These are phyloP conservation scores for Xestia c-nigrum DNA, from an alignment of 2,888 invertebrate species.

Conservation along the genomic window DNA sequence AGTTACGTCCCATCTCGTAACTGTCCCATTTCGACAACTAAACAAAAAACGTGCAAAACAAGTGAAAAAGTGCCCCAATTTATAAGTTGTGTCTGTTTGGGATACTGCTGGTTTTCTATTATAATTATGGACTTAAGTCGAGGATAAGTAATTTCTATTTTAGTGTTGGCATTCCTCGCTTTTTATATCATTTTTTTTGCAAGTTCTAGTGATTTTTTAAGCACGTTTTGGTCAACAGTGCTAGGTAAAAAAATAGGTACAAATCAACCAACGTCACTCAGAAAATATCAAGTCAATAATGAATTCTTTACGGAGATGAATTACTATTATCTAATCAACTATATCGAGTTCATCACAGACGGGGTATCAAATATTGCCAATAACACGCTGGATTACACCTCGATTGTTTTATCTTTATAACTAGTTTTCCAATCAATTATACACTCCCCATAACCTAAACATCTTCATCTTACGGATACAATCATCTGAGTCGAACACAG, in stretches of 20 bases:
- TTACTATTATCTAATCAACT: constrained; percentile 3
- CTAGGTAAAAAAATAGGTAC: not conserved
- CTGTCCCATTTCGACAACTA: too few relatives aligned
- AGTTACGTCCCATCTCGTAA: too few relatives aligned
- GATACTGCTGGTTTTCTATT: too few relatives aligned
- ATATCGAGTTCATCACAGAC: not conserved
- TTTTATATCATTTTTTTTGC: not conserved
- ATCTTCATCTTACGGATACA: not conserved
- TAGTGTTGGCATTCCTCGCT: not conserved
- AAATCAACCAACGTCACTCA: not conserved
- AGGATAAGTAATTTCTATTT: too few relatives aligned
- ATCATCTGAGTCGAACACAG: constrained; percentile 12
- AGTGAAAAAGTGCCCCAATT: too few relatives aligned
- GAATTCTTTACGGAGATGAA: constrained; percentile 1
- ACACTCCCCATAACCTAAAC: not conserved
- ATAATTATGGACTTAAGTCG: too few relatives aligned
- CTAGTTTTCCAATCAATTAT: constrained; percentile 12
- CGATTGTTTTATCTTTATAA: constrained; percentile 14
- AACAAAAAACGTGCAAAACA: too few relatives aligned
- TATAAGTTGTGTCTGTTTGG: too few relatives aligned
- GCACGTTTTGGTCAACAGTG: not conserved
- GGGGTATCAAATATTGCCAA: constrained; percentile 5
- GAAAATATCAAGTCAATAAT: not conserved
- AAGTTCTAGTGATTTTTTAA: not conserved
- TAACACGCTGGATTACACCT: constrained; percentile 16